Evolutionary conservation across 2,888 invertebrate genomes (phyloP).

Genomic region (Apotomis betuletana): DNA sequence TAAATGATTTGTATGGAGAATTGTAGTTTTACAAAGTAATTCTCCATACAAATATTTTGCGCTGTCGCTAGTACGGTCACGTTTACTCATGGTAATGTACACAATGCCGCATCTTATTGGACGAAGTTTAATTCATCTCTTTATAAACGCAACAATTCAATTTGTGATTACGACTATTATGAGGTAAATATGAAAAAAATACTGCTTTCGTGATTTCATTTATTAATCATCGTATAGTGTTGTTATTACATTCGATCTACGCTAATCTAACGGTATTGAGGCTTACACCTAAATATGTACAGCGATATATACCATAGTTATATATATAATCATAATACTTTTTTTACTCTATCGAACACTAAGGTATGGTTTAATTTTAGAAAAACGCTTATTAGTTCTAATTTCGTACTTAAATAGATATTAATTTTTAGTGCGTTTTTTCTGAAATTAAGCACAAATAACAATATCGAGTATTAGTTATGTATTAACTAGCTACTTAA

Average conservation of each 20-base stretch:
- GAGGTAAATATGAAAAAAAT: neutral
- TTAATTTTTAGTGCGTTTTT: conserved; percentile 5
- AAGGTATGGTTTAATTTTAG: conserved; percentile 26
- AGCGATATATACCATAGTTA: conserved; percentile 11
- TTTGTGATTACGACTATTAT: neutral
- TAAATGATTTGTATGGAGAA: no score
- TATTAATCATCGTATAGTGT: conserved; percentile 31
- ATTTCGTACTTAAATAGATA: neutral
- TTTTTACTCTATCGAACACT: conserved; percentile 34
- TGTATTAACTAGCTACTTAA: conserved; percentile 31
- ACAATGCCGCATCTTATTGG: no score
- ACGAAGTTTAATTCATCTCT: no score
- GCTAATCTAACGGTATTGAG: conserved; percentile 30
- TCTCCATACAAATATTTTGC: no score
- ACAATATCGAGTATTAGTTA: conserved; percentile 34
- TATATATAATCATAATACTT: conserved; percentile 19
- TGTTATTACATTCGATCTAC: conserved; percentile 29
- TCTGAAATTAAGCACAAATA: conserved; percentile 16
- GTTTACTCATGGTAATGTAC: no score
- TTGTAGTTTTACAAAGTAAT: no score
- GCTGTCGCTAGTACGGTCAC: no score
- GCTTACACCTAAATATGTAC: conserved; percentile 29
- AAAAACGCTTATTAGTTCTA: conserved; percentile 5
- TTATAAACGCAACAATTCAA: no score
- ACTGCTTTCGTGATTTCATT: conserved; percentile 22